Percentiles rank a stretch among this genome's conserved stretches.
Conservation (phyloP, 2,888 invertebrate species). For the Apamea monoglypha region DNA sequence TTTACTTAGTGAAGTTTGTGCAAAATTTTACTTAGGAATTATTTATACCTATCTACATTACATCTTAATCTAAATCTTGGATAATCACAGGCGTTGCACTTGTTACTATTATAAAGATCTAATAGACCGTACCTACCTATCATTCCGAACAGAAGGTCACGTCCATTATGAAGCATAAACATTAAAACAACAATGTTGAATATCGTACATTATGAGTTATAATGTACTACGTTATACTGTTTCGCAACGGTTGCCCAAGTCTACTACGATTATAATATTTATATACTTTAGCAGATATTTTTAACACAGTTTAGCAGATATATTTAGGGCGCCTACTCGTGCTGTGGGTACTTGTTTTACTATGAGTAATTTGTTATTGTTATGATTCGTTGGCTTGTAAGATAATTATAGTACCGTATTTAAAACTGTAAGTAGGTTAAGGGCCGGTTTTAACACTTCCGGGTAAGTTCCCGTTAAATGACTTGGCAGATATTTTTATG, state of each 20-base stretch:
- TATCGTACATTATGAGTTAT: constrained; percentile 10
- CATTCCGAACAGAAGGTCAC: constrained; percentile 12
- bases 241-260: constrained; percentile 42
- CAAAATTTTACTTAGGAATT: neutral
- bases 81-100: neutral
- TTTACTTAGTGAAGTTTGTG: neutral
- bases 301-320: constrained; percentile 38
- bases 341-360: constrained; percentile 38
- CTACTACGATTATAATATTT: constrained; percentile 19
- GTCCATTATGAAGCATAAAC: constrained; percentile 7
- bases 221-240: constrained; percentile 2
- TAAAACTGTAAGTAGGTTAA: constrained; percentile 3
- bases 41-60: neutral
- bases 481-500: neutral
- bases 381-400: constrained; percentile 26
- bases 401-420: neutral
- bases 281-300: constrained; percentile 50
- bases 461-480: neutral
- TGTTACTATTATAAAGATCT: neutral
- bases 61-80: neutral
- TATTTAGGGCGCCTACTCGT: constrained; percentile 43
- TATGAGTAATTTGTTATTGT: constrained; percentile 20
- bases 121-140: neutral
- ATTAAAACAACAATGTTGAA: constrained; percentile 24
- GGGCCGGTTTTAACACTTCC: neutral